Evolutionary conservation across 1,140 invertebrate genomes (phyloP).

Genomic region (Cyphomyrmex costatus): DNA sequence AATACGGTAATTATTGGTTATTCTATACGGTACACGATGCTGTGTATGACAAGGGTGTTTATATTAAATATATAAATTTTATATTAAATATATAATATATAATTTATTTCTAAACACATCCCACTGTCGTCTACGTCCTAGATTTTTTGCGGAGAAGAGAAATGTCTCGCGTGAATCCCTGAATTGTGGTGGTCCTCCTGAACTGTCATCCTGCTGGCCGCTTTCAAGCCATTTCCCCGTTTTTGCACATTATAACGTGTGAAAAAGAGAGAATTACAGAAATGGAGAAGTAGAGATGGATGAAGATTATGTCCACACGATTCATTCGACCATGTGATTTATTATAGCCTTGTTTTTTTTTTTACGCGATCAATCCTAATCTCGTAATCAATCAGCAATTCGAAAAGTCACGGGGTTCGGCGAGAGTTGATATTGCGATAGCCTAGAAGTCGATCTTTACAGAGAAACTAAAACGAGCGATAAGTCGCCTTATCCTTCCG

Average conservation of each 20-base stretch:
- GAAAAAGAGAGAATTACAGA: not conserved
- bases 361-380: constrained; percentile 34
- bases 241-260: constrained; percentile 36
- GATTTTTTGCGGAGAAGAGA: constrained; percentile 17
- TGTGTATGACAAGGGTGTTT: not conserved
- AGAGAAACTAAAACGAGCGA: constrained; percentile 60
- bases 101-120: constrained; percentile 33
- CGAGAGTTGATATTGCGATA: constrained; percentile 8
- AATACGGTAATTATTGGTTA: too few relatives aligned
- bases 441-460: not conserved
- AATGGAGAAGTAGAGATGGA: not conserved
- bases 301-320: constrained; percentile 52
- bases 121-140: not conserved
- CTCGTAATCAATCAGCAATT: constrained; percentile 62
- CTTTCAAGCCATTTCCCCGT: constrained; percentile 45
- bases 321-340: constrained; percentile 66
- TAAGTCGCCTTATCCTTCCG: not conserved
- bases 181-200: not conserved
- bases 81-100: too few relatives aligned
- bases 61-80: not conserved
- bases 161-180: constrained; percentile 42
- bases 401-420: constrained; percentile 31
- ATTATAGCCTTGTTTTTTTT: constrained; percentile 45
- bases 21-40: not conserved
- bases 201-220: constrained; percentile 50